Percentiles rank a stretch among this genome's conserved stretches.
Conservation (phyloP, 1,140 invertebrate genomes). For the Drosophila sechellia region DNA sequence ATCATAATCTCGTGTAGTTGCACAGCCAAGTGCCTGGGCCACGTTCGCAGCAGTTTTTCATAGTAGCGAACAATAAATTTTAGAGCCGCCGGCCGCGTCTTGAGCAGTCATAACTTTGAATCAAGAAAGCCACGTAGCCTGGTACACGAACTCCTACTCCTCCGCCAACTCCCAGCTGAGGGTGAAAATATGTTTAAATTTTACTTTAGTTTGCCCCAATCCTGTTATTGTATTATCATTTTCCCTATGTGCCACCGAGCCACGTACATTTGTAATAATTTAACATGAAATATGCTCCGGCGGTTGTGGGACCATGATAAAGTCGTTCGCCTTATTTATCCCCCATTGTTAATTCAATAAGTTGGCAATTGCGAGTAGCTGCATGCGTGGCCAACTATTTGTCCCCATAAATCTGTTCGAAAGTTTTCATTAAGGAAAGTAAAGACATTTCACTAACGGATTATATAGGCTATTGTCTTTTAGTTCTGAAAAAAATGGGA, state of each 20-base stretch:
- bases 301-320: conserved; percentile 37
- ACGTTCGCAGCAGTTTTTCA: conserved; percentile 74
- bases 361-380: conserved; percentile 15
- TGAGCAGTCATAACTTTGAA: conserved; percentile 74
- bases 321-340: conserved; percentile 40
- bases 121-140: conserved; percentile 58
- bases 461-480: too few species aligned
- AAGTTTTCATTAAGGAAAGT: background rate
- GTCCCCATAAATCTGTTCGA: background rate
- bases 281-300: conserved; percentile 69
- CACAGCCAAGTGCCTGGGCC: conserved; percentile 65
- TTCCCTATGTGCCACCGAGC: conserved; percentile 47
- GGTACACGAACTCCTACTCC: background rate
- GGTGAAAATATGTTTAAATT: conserved; percentile 69
- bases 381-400: conserved; percentile 16
- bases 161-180: conserved; percentile 15
- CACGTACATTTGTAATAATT: conserved; percentile 75
- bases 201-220: conserved; percentile 52
- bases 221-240: conserved; percentile 72
- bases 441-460: background rate
- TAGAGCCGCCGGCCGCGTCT: conserved; percentile 63
- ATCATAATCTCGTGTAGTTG: conserved; percentile 77
- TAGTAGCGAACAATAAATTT: conserved; percentile 71
- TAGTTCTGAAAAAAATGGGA: too few species aligned
- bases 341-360: conserved; percentile 43